Conservation (phyloP, 2,888 invertebrate genomes). For the Timema cristinae region DNA sequence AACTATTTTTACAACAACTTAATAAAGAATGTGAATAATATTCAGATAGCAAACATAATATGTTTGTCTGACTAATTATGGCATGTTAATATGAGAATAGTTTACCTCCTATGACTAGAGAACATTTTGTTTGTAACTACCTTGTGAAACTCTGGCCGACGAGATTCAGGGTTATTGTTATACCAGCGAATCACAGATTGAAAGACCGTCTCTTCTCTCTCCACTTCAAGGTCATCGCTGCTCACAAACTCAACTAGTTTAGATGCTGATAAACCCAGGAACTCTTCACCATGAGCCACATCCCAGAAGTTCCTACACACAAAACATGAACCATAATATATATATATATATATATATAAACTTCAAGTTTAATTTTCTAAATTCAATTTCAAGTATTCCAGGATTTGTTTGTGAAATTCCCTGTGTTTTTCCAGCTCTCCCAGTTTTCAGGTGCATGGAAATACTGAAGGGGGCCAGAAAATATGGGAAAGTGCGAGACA, state of each 20-base stretch:
- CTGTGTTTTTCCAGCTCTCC: no score
- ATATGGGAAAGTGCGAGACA: conserved; percentile 20
- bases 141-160: conserved; percentile 41
- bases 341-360: no score
- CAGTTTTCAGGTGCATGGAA: no score
- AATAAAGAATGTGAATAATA: neutral
- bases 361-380: no score
- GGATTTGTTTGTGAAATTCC: no score
- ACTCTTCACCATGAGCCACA: conserved; percentile 44
- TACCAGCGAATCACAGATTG: conserved; percentile 48
- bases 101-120: neutral
- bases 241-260: conserved; percentile 48
- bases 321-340: no score
- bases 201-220: conserved; percentile 49
- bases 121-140: conserved; percentile 32
- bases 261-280: conserved; percentile 42
- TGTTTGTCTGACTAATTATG: neutral
- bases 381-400: no score
- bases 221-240: conserved; percentile 47
- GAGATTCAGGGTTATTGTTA: conserved; percentile 40
- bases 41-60: neutral
- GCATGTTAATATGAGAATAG: neutral
- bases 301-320: conserved; percentile 40
- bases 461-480: neutral
- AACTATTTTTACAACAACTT: neutral